Evolutionary conservation across 2,113 vertebrate species (phyloP), one percentile per base, ranked within the genome.

Genomic region (Rhynchopsitta pachyrhyncha): DNA sequence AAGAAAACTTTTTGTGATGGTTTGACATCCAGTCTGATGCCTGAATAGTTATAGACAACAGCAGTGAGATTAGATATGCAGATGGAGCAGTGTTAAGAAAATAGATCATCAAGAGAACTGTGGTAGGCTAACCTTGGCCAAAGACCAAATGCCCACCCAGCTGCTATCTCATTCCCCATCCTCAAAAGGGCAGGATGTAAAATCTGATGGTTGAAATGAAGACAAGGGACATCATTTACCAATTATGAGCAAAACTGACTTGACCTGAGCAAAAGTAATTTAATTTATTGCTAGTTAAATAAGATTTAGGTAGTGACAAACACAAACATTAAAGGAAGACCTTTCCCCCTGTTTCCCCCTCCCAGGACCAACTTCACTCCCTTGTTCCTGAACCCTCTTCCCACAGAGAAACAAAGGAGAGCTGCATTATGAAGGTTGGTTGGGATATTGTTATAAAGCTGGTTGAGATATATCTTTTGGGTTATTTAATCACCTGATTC

Each of bases 271-370:
- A 41, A 69, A 80, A 71, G 20, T 14, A 10, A 25, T 42, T 24
- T 76, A 68, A 41, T 41, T 80, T 66, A 33, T 23, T 41, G 12
- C 11, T 25, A n/a, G 9, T 22, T 88, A 27, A 66, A 37, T 27
- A 11, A 16, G 19, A 57, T 44, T 53, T 79, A 14, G 2, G 4
- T 27, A 63, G 31, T 47, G 55, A 52, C 7, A 80, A 86, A 41
- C 2, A 19, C 6, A 80, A 86, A 53, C 2, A 19, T 39, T 70
- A 53, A 86, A 76, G 10, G 10, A 80, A 29, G 3, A 47, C 1
- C 2, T 57, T 79, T 60, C 0, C 0, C 14, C 3, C 7, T 3
- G 5, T 73, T 64, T 4, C 0, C 18, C 1, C 17, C 5, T 87
- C 8, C 70, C 14, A n/a, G 22, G 17, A 84, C 6, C 17, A 70